Evolutionary conservation across 2,888 invertebrate genomes (phyloP).

Genomic region (Mamestra brassicae): DNA sequence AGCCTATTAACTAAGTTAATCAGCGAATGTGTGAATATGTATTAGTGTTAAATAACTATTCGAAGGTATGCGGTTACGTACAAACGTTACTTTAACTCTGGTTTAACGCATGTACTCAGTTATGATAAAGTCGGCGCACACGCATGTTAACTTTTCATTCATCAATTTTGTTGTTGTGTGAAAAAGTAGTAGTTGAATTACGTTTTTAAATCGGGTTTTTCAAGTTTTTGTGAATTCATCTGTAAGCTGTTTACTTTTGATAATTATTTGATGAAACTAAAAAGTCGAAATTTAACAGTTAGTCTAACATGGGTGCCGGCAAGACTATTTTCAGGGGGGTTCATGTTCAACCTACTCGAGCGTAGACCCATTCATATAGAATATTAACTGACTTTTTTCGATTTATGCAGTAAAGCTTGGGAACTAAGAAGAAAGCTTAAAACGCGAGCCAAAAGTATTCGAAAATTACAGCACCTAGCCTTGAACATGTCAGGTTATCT

Average conservation of each 20-base stretch:
- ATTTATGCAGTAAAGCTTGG: no score
- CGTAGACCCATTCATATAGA: no score
- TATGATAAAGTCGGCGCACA: constrained; percentile 14
- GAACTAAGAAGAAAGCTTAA: no score
- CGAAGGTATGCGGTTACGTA: constrained; percentile 47
- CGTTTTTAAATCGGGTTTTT: background rate
- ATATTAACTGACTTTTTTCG: no score
- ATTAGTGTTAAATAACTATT: constrained; percentile 63
- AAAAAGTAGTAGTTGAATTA: constrained; percentile 6
- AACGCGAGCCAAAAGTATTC: no score
- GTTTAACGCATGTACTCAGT: constrained; percentile 27
- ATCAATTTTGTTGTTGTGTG: constrained; percentile 20
- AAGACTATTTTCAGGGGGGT: no score
- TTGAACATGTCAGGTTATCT: no score
- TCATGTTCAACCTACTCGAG: no score
- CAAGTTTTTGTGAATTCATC: background rate
- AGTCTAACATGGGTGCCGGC: no score
- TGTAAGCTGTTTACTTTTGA: background rate
- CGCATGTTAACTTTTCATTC: constrained; percentile 43
- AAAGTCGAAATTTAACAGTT: background rate
- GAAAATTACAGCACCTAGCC: no score
- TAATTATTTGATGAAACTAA: background rate
- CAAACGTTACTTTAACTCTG: constrained; percentile 9
- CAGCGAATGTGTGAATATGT: constrained; percentile 58
- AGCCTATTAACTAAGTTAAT: constrained; percentile 54